A percentile compares a stretch with the other conserved stretches of the same genome.
phyloP scores from a whole-genome alignment of 1,140 invertebrate species.

The Ceratoteleas bidentatus region DNA sequence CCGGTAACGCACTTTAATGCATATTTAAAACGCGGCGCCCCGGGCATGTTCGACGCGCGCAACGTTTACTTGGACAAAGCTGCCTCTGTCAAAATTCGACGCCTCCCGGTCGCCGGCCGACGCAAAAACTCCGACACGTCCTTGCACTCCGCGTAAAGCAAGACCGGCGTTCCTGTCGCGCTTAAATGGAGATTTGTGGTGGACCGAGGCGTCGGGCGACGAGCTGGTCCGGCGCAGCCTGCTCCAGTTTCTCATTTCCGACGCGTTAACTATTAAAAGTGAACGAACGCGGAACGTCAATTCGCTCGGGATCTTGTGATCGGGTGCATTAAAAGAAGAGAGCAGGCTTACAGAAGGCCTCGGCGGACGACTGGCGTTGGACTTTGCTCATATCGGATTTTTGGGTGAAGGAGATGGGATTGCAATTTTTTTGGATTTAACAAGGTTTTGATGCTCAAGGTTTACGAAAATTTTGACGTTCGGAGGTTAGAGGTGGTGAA shows the following conservation, averaged over 20 bases:
- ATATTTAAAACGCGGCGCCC: not conserved
- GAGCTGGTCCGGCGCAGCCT: conserved; percentile 50
- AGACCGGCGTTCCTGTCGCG: conserved; percentile 43
- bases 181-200: conserved; percentile 61
- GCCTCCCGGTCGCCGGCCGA: conserved; percentile 24
- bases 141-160: conserved; percentile 61
- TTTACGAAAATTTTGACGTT: too few relatives aligned
- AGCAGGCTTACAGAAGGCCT: not conserved
- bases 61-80: conserved; percentile 30
- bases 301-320: not conserved
- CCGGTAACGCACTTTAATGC: not conserved
- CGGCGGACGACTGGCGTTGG: too few relatives aligned
- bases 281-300: conserved; percentile 17
- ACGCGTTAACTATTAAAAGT: conserved; percentile 39
- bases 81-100: conserved; percentile 17
- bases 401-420: too few relatives aligned
- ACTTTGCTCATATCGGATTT: too few relatives aligned
- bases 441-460: too few relatives aligned
- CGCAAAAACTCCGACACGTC: conserved; percentile 53
- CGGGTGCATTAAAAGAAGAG: conserved; percentile 6
- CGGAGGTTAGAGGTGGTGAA: too few relatives aligned
- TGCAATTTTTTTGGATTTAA: too few relatives aligned
- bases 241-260: conserved; percentile 23
- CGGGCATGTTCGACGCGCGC: not conserved
- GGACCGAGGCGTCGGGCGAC: conserved; percentile 55